Evolutionary conservation across 2,888 invertebrate genomes (phyloP).

Genomic region (Choreutis nemorana): DNA sequence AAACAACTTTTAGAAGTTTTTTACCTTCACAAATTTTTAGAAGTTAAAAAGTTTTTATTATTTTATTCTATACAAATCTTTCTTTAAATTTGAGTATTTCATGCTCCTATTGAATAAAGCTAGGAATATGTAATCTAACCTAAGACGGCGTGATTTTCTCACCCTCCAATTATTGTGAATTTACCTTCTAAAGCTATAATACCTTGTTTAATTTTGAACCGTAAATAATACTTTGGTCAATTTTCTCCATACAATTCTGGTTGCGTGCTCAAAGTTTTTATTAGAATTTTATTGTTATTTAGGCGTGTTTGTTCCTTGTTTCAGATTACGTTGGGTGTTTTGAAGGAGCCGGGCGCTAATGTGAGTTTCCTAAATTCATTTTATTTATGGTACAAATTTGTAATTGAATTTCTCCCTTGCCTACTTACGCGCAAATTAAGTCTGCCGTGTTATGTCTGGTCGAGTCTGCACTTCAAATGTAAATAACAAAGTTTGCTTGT

Average conservation of each 20-base stretch:
- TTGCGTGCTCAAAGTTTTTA: conserved; percentile 65
- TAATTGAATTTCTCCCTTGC: conserved; percentile 41
- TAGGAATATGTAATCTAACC: too few species aligned
- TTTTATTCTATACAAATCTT: too few species aligned
- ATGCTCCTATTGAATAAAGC: too few species aligned
- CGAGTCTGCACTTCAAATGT: conserved; percentile 22
- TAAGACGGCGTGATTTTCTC: too few species aligned
- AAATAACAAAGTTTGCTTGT: conserved; percentile 40
- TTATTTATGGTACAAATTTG: conserved; percentile 43
- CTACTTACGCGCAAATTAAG: conserved; percentile 2
- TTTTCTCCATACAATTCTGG: conserved; percentile 57
- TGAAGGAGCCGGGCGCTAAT: conserved; percentile 61
- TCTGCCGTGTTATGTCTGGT: too few species aligned
- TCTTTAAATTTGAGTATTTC: too few species aligned
- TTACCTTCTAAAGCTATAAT: too few species aligned
- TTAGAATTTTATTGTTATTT: conserved; percentile 67
- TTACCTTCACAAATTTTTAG: too few species aligned
- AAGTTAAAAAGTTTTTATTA: too few species aligned
- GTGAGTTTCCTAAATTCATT: conserved; percentile 57
- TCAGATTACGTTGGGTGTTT: conserved; percentile 62
- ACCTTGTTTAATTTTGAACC: conserved; percentile 56
- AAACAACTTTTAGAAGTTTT: too few species aligned
- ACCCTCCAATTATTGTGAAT: too few species aligned
- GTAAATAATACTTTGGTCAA: conserved; percentile 66
- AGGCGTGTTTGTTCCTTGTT: conserved; percentile 66